Evolutionary conservation across 35 echinoderm and acorn worm species (phyloP).

Genomic region (Chiridota heheva): DNA sequence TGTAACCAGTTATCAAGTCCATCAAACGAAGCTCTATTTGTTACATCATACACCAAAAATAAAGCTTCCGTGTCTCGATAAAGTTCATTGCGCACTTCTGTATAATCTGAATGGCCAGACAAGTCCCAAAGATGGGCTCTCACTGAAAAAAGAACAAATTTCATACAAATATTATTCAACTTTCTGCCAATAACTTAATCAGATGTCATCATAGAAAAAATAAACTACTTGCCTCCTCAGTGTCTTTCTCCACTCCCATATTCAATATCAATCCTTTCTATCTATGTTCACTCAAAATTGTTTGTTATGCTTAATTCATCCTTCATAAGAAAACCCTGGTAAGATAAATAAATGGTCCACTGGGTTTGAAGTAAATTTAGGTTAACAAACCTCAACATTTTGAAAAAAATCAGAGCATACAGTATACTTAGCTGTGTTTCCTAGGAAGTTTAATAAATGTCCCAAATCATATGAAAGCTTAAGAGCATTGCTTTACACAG

Average conservation of each 20-base stretch:
- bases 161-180: background rate
- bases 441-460: too few relatives aligned
- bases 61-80: constrained; percentile 67
- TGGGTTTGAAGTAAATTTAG: too few relatives aligned
- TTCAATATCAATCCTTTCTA: background rate
- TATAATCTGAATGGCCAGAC: constrained; percentile 75
- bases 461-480: too few relatives aligned
- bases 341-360: too few relatives aligned
- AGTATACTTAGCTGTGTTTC: too few relatives aligned
- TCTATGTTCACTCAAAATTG: too few relatives aligned
- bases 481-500: too few relatives aligned
- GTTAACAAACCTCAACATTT: too few relatives aligned
- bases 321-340: too few relatives aligned
- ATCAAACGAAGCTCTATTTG: constrained; percentile 76
- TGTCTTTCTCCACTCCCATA: background rate
- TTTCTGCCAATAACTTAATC: background rate
- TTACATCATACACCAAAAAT: constrained; percentile 82
- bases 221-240: background rate
- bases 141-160: constrained; percentile 38
- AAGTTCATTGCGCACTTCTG: constrained; percentile 75
- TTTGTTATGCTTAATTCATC: too few relatives aligned
- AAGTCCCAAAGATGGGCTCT: constrained; percentile 92
- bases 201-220: background rate
- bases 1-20: constrained; percentile 81
- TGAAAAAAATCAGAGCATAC: too few relatives aligned